Evolutionary conservation across 2,797 vertebrate genomes (phyloP), one percentile per base, ranked within the genome.

Genomic region (Muraenolepis orangiensis): DNA sequence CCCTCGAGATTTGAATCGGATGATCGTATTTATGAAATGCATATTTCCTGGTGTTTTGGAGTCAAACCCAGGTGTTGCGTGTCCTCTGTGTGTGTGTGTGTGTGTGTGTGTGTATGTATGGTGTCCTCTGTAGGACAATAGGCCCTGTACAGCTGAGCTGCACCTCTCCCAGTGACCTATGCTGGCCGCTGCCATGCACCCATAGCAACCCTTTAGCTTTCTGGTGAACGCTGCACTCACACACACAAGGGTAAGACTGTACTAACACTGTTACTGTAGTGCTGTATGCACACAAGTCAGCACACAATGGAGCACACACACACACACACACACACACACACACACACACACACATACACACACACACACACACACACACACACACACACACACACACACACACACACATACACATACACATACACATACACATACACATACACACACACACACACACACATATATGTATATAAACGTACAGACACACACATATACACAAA

Each of bases 71-170:
- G 16, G 61, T 64, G 61, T 46, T 46, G 16, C 4, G 42, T 46
- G 23, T 64, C 26, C 61, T 29, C 3, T 78, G 75, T 87, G 77
- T 85, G 84, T n/a, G n/a, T n/a, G n/a, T n/a, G n/a, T n/a, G n/a
- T n/a, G n/a, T n/a, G n/a, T n/a, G n/a, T n/a, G n/a, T n/a, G n/a
- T n/a, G n/a, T n/a, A n/a, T n/a, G n/a, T n/a, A n/a, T 78, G 78
- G 81, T 85, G 64, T 71, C 79, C 72, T 80, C 66, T 67, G 16
- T 82, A 84, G 57, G 61, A 80, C 72, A 79, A 81, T 66, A 72
- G 77, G 83, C 81, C 85, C 83, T 91, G 87, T 87, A 89, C 80
- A 90, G 78, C 86, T 76, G 76, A 89, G 86, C 87, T 91, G 86
- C 87, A 85, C 86, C 81, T 73, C 76, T 76, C 78, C 78, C 74